These are phyloP conservation scores for Cataglyphis hispanica DNA, from an alignment of 1,140 invertebrate species.

Conservation along the genomic window DNA sequence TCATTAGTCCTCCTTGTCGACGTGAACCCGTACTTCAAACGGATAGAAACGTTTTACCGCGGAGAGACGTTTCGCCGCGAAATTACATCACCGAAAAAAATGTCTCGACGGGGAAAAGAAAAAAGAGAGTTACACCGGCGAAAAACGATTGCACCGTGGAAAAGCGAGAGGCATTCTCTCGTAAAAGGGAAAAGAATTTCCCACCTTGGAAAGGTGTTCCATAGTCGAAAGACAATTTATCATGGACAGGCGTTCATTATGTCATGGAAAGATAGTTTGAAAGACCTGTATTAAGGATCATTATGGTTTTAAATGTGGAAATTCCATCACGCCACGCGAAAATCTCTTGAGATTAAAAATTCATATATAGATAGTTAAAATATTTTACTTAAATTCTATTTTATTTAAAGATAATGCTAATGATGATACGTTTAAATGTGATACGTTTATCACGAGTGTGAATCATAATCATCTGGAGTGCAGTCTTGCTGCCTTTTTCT, in stretches of 20 bases:
- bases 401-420: background rate
- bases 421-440: background rate
- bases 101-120: background rate
- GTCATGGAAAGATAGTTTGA: slow-evolving; percentile 6
- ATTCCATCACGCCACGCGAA: background rate
- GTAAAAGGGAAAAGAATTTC: slow-evolving; percentile 30
- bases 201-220: background rate
- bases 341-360: background rate
- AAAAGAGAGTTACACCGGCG: background rate
- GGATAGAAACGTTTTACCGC: slow-evolving; percentile 61
- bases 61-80: slow-evolving; percentile 32
- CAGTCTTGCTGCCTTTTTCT: too few relatives aligned
- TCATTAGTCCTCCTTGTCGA: slow-evolving; percentile 83
- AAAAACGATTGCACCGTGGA: background rate
- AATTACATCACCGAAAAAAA: slow-evolving; percentile 44
- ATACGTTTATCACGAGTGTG: background rate
- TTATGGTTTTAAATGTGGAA: background rate
- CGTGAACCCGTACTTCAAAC: slow-evolving; percentile 78
- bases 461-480: too few relatives aligned
- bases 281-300: background rate
- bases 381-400: background rate
- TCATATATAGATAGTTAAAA: background rate
- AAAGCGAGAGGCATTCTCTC: slow-evolving; percentile 13
- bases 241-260: slow-evolving; percentile 20
- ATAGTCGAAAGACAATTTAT: slow-evolving; percentile 23